Base-by-base conservation (phyloP, 2,113 vertebrate species). In the Amblyornis subalaris region DNA sequence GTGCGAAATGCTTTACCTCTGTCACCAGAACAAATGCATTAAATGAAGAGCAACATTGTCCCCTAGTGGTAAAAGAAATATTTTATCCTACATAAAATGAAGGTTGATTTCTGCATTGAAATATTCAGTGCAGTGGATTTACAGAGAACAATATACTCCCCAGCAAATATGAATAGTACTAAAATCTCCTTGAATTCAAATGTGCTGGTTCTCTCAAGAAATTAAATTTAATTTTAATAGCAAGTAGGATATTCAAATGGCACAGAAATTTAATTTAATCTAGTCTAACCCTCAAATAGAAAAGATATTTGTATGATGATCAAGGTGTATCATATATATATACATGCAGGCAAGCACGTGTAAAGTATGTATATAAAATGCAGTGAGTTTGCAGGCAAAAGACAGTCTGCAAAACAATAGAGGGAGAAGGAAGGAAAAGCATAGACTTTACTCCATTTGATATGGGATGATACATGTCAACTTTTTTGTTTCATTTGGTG, bases 41-140 rank as follows among this genome's bases (percentile, higher is more conserved):
- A 60, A 7, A 69, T 81, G n/a, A 97, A 97, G 97, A 94, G 14
- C 97, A 97, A 98, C 93, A 98, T 91, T 97, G 98, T 8, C 97
- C 97, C 88, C 98, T 98, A 95, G 85, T 94, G 98, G 92, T 3
- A 18, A 3, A 85, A 81, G 7, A 33, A 85, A 44, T 93, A 73
- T 79, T 62, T 90, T 40, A 79, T 29, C 14, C 38, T 8, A 3
- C 3, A 8, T 21, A 28, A 50, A 84, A 50, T 1, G 0, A 77
- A 65, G 74, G 36, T 33, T 54, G 61, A 14, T 23, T 51, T n/a
- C 24, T 53, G 10, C 12, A 4, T 2, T 38, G 48, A 67, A n/a
- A 25, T 50, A 22, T 7, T 55, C 53, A 14, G 23, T 13, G 26
- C 13, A 8, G 36, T 15, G 17, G 15, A 42, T 65, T 89, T 85